Evolutionary conservation across 2,888 invertebrate genomes (phyloP), one percentile per base, ranked within the genome.

Genomic region (Pseudococcus jackbeardsleyi): DNA sequence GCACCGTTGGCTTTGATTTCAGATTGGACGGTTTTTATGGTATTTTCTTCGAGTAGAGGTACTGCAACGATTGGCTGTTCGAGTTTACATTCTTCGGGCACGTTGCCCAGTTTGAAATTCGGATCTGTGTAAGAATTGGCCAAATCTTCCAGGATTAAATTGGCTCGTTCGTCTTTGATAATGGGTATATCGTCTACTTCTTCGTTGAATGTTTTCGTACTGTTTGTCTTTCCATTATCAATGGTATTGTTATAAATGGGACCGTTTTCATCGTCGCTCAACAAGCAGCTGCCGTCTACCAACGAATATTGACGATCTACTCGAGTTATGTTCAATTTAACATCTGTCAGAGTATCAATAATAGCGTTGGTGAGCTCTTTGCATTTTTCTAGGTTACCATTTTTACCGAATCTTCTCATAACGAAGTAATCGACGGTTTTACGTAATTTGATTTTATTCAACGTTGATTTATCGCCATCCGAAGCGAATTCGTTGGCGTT

Each of bases 311-410:
- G 19, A 26, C 33, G 19, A 82, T 88, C 88, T 26, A 88, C 54
- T 54, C 88, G 46, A 8, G 39, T 79, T 26, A 88, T 88, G 19
- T 59, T 79, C 22, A 88, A 19, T 82, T 88, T 88, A 48, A 79
- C 33, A 33, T 59, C 88, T 0, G 48, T 82, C 17, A 88, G 9
- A 11, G 82, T 39, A 3, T 79, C 88, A 0, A 42, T 86, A 22
- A 86, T 86, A 33, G 46, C 86, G 68, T 85, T 85, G 59, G 84
- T 59, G 46, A 85, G 33, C 26, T 85, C 54, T 33, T 50, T 33
- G 54, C 59, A 64, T 86, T 86, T 68, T 9, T 68, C 86, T 1
- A 22, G 17, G 22, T 68, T 86, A 19, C 68, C 86, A 19, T 82
- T 88, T 79, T 82, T 88, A 54, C 54, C 79, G 12, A 77, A 39